phyloP scores from a whole-genome alignment of 2,888 invertebrate species.

The Stenoptilia bipunctidactyla region DNA sequence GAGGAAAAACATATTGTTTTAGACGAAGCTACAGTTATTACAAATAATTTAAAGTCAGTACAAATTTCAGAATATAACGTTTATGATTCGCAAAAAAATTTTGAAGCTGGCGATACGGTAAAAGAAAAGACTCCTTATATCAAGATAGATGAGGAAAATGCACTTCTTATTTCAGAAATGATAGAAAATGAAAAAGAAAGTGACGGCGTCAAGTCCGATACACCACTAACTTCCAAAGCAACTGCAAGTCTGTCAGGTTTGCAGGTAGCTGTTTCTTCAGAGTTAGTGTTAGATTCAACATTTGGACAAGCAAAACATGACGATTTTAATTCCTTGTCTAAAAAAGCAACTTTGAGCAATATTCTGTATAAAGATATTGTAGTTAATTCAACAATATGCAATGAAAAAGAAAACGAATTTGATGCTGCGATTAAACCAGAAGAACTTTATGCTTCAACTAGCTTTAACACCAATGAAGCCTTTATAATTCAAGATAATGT shows the following conservation, averaged over 20 bases:
- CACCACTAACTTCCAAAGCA: constrained; percentile 36
- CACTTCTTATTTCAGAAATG: constrained; percentile 39
- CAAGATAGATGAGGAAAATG: constrained; percentile 28
- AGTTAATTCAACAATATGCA: constrained; percentile 60
- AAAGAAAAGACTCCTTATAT: constrained; percentile 29
- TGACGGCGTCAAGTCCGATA: constrained; percentile 19
- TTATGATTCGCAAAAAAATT: constrained; percentile 50
- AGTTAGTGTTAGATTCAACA: constrained; percentile 51
- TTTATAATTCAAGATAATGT: constrained; percentile 64
- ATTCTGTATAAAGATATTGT: constrained; percentile 65
- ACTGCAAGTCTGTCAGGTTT: constrained; percentile 50
- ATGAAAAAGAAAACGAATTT: constrained; percentile 67
- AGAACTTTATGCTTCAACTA: constrained; percentile 24
- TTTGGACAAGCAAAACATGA: constrained; percentile 29
- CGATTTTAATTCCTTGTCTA: constrained; percentile 19
- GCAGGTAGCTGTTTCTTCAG: constrained; percentile 63
- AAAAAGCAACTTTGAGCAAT: constrained; percentile 63
- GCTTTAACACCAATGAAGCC: constrained; percentile 48
- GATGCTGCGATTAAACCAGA: constrained; percentile 20
- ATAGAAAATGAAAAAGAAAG: constrained; percentile 49
- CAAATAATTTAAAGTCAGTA: constrained; percentile 34
- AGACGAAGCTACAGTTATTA: constrained; percentile 42
- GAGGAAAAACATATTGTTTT: constrained; percentile 25
- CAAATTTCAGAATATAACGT: constrained; percentile 47
- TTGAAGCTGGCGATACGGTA: constrained; percentile 27